Evolutionary conservation across 2,113 vertebrate species (phyloP).

Genomic region (Python bivittatus): DNA sequence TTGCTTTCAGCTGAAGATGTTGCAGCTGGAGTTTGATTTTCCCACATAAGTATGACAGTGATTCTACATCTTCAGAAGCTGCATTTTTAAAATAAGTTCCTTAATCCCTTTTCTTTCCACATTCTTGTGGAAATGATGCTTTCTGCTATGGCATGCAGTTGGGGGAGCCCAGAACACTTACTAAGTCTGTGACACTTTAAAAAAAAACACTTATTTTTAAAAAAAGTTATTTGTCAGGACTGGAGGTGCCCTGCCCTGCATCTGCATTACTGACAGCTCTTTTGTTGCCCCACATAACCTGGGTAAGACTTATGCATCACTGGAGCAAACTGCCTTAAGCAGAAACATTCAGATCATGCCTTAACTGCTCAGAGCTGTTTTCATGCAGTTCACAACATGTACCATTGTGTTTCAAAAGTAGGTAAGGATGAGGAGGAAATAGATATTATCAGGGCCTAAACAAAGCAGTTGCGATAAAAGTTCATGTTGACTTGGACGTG

Average conservation of each 20-base stretch:
- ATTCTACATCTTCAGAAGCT: neutral
- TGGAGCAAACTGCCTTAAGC: neutral
- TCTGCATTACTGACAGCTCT: neutral
- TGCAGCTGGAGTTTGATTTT: neutral
- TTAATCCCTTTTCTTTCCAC: neutral
- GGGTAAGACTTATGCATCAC: neutral
- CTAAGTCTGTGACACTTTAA: neutral
- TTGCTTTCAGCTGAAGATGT: neutral
- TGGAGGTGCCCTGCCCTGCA: neutral
- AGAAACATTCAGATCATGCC: constrained; percentile 6
- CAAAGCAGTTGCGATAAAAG: neutral
- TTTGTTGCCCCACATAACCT: neutral
- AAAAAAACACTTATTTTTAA: neutral
- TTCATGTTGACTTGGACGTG: neutral
- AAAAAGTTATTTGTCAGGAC: neutral
- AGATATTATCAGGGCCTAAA: neutral
- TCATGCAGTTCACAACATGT: neutral
- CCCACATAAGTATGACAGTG: neutral
- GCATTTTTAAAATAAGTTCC: neutral
- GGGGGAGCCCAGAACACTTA: neutral
- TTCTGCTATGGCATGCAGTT: neutral
- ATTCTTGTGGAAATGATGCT: neutral
- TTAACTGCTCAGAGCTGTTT: neutral
- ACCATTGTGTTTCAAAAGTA: neutral
- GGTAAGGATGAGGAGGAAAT: neutral